Evolutionary conservation across 1,140 invertebrate genomes (phyloP), one percentile per base, ranked within the genome.

Genomic region (Nasonia longicornis): DNA sequence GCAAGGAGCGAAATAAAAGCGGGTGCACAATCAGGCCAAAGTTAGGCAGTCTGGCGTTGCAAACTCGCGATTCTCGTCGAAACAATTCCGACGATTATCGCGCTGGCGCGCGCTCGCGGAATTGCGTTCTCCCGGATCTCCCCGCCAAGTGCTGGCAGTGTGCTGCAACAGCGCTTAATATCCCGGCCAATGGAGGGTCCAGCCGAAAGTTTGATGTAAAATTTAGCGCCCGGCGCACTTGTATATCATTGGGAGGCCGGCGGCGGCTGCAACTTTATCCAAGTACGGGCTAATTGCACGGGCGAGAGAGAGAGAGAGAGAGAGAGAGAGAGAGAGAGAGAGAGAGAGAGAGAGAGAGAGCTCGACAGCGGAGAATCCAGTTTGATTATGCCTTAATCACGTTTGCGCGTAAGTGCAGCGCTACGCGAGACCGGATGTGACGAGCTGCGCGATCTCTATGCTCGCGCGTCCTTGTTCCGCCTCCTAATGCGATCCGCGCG

Each of bases 331-430:
- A 2, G 26, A 26, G 26, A 26, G 26, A 26, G 26, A 26, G 26
- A 26, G 26, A 26, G 26, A 26, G 26, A 26, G 26, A 22, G 7
- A 3, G 3, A 35, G 35, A 22, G 2, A 6, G 4, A 38, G 35
- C 29, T 70, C 67, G 16, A n/a, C 52, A 58, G 20, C 12, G 3
- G 26, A 58, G 48, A 35, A 38, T 79, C 31, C 26, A 71, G 77
- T 79, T 71, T 79, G 48, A 79, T 79, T 79, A 42, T 71, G 67
- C 48, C 67, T n/a, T 79, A 79, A 79, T 79, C n/a, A 31, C 77
- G 26, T 35, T 70, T 38, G 67, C 22, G 22, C 38, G 35, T 48
- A 69, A 77, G 76, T 69, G 38, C 42, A 12, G 42, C 8, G 31
- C 20, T 52, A 10, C 42, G 29, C 3, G 29, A 38, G 14, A 11